Base-by-base conservation (phyloP, 2,113 vertebrate genomes). In the Sinocyclocheilus rhinocerous region DNA sequence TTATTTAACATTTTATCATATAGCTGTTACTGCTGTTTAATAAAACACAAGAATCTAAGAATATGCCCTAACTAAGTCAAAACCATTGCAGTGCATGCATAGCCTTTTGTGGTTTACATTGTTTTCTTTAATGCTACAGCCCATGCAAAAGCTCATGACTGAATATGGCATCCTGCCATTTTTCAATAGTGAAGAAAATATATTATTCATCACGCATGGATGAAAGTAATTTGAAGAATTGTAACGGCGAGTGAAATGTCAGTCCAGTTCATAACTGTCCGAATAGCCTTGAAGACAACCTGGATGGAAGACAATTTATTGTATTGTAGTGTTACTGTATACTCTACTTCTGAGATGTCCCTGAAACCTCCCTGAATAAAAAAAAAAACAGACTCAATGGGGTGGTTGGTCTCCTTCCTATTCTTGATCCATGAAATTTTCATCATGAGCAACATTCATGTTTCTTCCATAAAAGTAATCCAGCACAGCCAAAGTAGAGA, bases 381-480 rank as follows among this genome's bases (percentile, higher is more conserved):
- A 89, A 39, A 55, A 26, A 52, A 52, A 52, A 42, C 20, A 72
- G 67, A 65, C 55, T 87, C 72, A 82, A 57, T 82, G 78, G 77
- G 77, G 61, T 77, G 61, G 82, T 67, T 84, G 33, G 76, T 81
- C 61, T 87, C 52, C 52, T 84, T 89, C 48, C 42, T 83, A 77
- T 85, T 85, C 85, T 72, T 87, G 84, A 89, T 89, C 76, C 72
- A 87, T 89, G 55, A 87, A 89, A 85, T 89, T 85, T 87, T 89
- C 82, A 89, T 87, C 83, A 83, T 79, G 78, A 84, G 79, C 72
- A 89, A 87, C 88, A 85, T 87, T 87, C 84, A 87, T 89, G 80
- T 84, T 73, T 69, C 88, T 87, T 33, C 73, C 73, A 87, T 83
- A 81, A 85, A 89, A 87, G 83, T 89, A 81, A 77, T 83, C 76